These are phyloP conservation scores for Eilema caniola DNA, from an alignment of 2,888 invertebrate species.

Conservation along the genomic window DNA sequence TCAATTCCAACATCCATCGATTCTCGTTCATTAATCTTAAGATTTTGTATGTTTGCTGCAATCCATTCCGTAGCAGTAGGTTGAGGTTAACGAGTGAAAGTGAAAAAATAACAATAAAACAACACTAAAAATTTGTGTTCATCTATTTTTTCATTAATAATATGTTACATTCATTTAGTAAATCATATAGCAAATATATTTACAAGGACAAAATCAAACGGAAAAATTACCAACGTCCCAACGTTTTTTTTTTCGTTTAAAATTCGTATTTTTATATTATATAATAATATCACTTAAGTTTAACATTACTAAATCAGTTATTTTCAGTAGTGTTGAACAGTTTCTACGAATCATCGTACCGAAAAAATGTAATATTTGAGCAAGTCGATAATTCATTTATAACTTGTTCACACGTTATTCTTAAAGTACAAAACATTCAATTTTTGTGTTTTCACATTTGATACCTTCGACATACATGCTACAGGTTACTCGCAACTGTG, in stretches of 20 bases:
- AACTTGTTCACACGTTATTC: constrained; percentile 43
- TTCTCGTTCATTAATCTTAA: background rate
- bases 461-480: constrained; percentile 46
- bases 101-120: constrained; percentile 66
- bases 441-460: constrained; percentile 45
- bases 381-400: constrained; percentile 31
- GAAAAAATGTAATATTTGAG: constrained; percentile 35
- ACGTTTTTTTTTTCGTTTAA: constrained; percentile 81
- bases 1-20: no score
- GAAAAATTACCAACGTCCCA: constrained; percentile 80
- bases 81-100: background rate
- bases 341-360: constrained; percentile 72
- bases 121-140: constrained; percentile 79
- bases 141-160: constrained; percentile 86
- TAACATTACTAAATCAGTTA: constrained; percentile 78
- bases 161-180: constrained; percentile 86
- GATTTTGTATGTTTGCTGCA: background rate
- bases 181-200: constrained; percentile 87
- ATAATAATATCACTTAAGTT: constrained; percentile 85
- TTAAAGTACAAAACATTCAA: constrained; percentile 54
- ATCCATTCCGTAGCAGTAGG: background rate
- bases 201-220: constrained; percentile 85
- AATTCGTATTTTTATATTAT: constrained; percentile 87
- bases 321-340: constrained; percentile 75
- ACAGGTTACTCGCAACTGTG: constrained; percentile 45